Base-by-base conservation (phyloP, 2,888 invertebrate genomes). In the Axea sp. region DNA sequence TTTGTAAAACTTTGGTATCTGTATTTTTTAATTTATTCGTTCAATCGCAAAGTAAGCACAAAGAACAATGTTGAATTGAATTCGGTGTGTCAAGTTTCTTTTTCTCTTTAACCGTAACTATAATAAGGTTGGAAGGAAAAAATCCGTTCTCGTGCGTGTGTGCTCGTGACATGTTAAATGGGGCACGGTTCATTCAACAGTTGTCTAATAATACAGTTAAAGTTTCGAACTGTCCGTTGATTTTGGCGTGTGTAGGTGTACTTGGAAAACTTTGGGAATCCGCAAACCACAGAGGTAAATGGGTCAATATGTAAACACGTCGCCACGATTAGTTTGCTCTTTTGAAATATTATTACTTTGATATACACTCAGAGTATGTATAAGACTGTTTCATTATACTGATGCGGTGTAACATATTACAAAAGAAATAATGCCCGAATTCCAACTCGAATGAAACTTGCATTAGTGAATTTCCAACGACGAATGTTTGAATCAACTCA, bases 151-250 rank as follows among this genome's bases (percentile, higher is more conserved):
- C 43, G 47, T 11, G 30, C 59, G 43, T 59, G 53, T 74, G 74
- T 74, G 74, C 19, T 53, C 39, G 65, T 69, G 69, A 74, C 74
- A 69, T 60, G 65, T 65, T 69, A 59, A 69, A 69, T 69, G 69
- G 74, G 62, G 12, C 57, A 64, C 59, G 60, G 65, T 65, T 69
- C 65, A 74, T 74, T 69, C 74, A 74, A 74, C 74, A 74, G 74
- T 74, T 74, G 74, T 74, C 74, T 74, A 69, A 74, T 74, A 74
- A 74, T 74, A 65, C 55, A 57, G 74, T 74, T 74, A 69, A 69
- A 65, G 65, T 69, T 74, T 37, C 37, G 47, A 74, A 74, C 69
- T 69, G 73, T 60, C 68, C 73, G 73, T 57, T 69, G 68, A 49
- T 55, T 74, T 74, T 59, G 64, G 73, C 64, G 31, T 59, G 57